Evolutionary conservation across 1,140 invertebrate genomes (phyloP).

Genomic region (Drosophila dunni): DNA sequence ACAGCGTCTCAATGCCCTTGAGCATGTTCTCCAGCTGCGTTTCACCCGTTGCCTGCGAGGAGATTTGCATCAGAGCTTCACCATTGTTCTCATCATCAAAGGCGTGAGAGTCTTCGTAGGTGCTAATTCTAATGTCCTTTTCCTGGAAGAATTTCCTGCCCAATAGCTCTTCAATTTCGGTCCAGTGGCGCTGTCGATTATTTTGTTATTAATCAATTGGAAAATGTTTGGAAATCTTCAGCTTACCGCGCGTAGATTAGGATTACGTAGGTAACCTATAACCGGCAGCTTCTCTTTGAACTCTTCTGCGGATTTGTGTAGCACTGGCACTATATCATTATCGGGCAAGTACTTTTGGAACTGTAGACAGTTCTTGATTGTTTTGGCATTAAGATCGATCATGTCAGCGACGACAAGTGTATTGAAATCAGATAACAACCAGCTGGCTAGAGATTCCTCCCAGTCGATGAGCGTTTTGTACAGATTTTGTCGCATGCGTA

Average conservation of each 20-base stretch:
- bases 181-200: conserved; percentile 89
- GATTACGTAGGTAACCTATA: conserved; percentile 78
- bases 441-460: conserved; percentile 86
- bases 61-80: conserved; percentile 92
- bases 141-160: conserved; percentile 90
- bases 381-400: conserved; percentile 87
- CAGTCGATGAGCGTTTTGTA: conserved; percentile 91
- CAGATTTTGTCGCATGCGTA: conserved; percentile 90
- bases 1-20: conserved; percentile 93
- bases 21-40: conserved; percentile 91
- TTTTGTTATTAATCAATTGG: background rate
- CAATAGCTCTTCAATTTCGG: conserved; percentile 90
- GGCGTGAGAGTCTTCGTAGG: conserved; percentile 89
- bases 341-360: conserved; percentile 91
- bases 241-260: conserved; percentile 70
- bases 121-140: conserved; percentile 87
- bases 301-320: conserved; percentile 90
- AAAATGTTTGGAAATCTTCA: background rate
- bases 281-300: conserved; percentile 89
- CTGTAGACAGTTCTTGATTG: conserved; percentile 89
- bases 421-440: conserved; percentile 87
- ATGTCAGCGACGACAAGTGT: conserved; percentile 90
- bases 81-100: conserved; percentile 87
- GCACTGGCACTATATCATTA: conserved; percentile 90
- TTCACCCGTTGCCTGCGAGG: conserved; percentile 93